Conservation (phyloP, 1,140 invertebrate species). For the Pomacea maculata region DNA sequence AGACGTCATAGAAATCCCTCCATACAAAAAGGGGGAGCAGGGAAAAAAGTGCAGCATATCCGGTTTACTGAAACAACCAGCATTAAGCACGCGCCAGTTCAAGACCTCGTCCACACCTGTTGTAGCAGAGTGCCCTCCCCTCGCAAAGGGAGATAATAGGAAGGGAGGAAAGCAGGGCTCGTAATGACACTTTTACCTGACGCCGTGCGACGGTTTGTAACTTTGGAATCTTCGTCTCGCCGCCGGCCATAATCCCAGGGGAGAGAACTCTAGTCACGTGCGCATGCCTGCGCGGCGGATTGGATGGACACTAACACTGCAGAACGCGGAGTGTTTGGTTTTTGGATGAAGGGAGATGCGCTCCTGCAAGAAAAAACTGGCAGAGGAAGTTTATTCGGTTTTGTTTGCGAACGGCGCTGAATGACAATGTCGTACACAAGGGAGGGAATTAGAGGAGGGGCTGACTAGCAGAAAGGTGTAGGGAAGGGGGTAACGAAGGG, state of each 20-base stretch:
- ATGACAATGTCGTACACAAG: no score
- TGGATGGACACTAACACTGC: background rate
- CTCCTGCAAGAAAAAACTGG: background rate
- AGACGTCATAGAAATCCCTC: no score
- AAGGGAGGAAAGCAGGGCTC: slow-evolving; percentile 11
- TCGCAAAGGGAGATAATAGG: slow-evolving; percentile 10
- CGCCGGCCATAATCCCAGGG: background rate
- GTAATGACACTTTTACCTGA: slow-evolving; percentile 19
- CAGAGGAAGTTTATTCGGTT: background rate
- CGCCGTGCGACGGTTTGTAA: background rate
- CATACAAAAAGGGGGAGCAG: no score
- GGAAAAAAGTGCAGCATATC: no score
- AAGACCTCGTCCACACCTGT: slow-evolving; percentile 4
- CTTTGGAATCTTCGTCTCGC: background rate
- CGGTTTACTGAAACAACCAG: no score
- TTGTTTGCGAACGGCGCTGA: background rate
- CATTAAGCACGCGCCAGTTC: background rate
- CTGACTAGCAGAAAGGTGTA: no score
- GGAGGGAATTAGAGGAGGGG: no score
- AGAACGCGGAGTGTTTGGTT: background rate
- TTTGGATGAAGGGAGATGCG: background rate
- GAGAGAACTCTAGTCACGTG: slow-evolving; percentile 6
- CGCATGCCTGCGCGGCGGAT: background rate
- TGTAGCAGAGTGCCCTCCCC: background rate
- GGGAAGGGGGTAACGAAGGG: no score